Percentiles rank a stretch among this genome's conserved stretches.
These are phyloP conservation scores for Idaea biselata DNA, from an alignment of 2,888 invertebrate species.

Conservation along the genomic window DNA sequence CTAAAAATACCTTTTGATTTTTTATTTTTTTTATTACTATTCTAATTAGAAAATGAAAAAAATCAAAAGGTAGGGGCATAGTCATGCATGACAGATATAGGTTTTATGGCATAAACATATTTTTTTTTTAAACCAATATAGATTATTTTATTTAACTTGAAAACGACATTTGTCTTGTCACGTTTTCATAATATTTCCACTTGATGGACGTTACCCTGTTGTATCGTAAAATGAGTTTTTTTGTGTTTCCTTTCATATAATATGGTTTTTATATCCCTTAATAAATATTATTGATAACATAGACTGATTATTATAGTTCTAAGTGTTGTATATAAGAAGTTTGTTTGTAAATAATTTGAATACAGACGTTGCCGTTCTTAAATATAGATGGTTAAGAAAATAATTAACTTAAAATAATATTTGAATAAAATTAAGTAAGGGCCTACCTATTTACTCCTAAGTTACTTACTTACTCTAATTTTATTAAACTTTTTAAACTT, in stretches of 20 bases:
- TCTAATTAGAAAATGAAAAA: no score
- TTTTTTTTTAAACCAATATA: no score
- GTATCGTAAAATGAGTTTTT: conserved; percentile 15
- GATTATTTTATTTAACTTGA: no score
- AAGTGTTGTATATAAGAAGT: conserved; percentile 50
- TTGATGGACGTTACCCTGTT: no score
- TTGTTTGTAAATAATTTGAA: conserved; percentile 44
- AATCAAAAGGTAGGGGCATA: no score
- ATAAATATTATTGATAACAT: conserved; percentile 55
- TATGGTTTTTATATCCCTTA: conserved; percentile 1
- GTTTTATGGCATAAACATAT: no score
- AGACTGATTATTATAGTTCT: conserved; percentile 68
- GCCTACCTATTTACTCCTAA: not conserved
- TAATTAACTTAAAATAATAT: conserved; percentile 2
- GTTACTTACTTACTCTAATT: not conserved
- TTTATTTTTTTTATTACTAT: no score
- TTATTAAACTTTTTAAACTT: no score
- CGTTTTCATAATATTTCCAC: no score
- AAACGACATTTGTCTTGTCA: no score
- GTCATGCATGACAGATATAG: no score
- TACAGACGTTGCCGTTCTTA: conserved; percentile 32
- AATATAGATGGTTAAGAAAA: conserved; percentile 14
- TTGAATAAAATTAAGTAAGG: not conserved
- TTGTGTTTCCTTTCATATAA: conserved; percentile 17
- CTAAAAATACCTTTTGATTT: no score